Base-by-base conservation (phyloP, 1,140 invertebrate genomes). In the Anastatus disparis region DNA sequence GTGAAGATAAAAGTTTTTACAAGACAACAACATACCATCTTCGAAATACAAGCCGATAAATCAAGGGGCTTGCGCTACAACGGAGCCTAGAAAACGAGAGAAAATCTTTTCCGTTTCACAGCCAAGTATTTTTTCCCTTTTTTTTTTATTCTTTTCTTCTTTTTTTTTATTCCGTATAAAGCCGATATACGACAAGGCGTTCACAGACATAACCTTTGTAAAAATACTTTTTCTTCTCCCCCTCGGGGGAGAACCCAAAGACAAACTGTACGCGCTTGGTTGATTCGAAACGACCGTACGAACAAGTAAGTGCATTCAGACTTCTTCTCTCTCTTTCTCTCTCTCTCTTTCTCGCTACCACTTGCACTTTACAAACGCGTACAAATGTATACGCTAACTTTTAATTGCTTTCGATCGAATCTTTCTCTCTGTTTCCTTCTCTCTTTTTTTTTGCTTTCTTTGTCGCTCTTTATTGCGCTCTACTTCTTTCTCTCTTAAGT, bases 391-490 rank as follows among this genome's bases (percentile, higher is more conserved):
- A 42, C 46, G 35, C 3, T 12, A 70, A 70, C n/a, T 70, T 70
- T 70, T 70, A 63, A 70, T 63, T 70, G 68, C 48, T 70, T 70
- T 70, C 59, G 50, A 69, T 69, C 66, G 58, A 3, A 8, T 10
- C 13, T 6, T 0, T 12, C 17, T n/a, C n/a, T 31, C 6, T 17
- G 17, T 17, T 10, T 9, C 50, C 17, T 56, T 29, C 48, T 10
- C 53, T 24, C 13, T 35, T 13, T 38, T 29, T 50, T 35, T 13
- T 1, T 26, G 35, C 17, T 38, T 29, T 50, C 56, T 13, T 1
- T 26, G 35, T 50, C 35, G 40, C 38, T 55, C 40, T n/a, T n/a
- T 44, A 9, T 17, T 12, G 3, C 40, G 27, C 40, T 44, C 58
- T 27, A 1, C 42, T 17, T 31, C 20, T 15, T n/a, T 26, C 26